Evolutionary conservation across 2,888 invertebrate species (phyloP).

Genomic region (Drosophila ustulata): DNA sequence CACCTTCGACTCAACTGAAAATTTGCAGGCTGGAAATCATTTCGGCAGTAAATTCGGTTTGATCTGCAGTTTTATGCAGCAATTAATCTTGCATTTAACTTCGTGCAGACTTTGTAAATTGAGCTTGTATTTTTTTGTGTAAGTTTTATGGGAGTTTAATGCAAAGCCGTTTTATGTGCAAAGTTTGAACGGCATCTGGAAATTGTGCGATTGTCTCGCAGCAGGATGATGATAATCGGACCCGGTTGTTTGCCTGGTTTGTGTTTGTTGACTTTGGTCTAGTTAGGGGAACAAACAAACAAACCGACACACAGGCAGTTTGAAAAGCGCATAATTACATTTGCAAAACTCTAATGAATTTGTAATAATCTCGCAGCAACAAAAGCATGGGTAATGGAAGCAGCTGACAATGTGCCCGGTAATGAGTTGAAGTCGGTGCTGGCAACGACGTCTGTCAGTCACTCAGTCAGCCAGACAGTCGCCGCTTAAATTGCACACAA

Average conservation of each 20-base stretch:
- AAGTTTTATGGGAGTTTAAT: constrained; percentile 31
- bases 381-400: constrained; percentile 17
- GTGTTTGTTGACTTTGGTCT: constrained; percentile 22
- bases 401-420: constrained; percentile 43
- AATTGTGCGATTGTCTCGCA: constrained; percentile 1
- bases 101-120: constrained; percentile 13
- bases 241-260: background rate
- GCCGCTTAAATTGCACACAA: constrained; percentile 51
- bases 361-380: constrained; percentile 60
- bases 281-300: constrained; percentile 14
- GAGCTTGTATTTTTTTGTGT: constrained; percentile 15
- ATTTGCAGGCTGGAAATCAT: too few relatives aligned
- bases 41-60: background rate
- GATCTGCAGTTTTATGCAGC: background rate
- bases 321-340: constrained; percentile 60
- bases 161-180: constrained; percentile 26
- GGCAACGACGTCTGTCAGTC: constrained; percentile 7
- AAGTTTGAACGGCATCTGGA: constrained; percentile 36
- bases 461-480: constrained; percentile 4
- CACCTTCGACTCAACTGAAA: too few relatives aligned
- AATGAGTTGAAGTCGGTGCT: constrained; percentile 47
- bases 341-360: constrained; percentile 70
- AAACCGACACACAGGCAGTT: constrained; percentile 5
- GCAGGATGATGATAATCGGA: background rate
- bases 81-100: background rate